Percentiles rank a stretch among this genome's conserved stretches.
Evolutionary conservation across 2,113 vertebrate species (phyloP).

Genomic region (Mustela lutreola): DNA sequence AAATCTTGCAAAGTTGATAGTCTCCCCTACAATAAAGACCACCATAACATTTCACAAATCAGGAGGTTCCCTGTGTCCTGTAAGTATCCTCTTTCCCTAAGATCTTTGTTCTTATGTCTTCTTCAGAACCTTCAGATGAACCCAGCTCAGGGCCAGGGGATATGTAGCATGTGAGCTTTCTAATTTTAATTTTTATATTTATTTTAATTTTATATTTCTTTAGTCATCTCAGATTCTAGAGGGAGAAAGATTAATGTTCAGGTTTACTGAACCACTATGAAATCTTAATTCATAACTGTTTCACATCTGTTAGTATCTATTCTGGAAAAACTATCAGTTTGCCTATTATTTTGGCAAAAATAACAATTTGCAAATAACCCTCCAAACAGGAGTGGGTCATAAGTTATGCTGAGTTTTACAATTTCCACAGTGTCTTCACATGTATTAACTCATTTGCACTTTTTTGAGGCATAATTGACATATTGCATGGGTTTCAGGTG

Average conservation of each 20-base stretch:
- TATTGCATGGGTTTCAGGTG: not conserved
- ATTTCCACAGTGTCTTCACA: not conserved
- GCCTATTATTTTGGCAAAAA: not conserved
- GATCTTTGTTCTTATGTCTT: not conserved
- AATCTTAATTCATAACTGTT: not conserved
- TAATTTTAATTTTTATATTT: not conserved
- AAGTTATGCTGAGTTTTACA: not conserved
- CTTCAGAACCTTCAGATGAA: not conserved
- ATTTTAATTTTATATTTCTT: not conserved
- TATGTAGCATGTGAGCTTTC: not conserved
- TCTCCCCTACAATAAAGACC: not conserved
- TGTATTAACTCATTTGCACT: not conserved
- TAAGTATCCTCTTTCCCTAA: not conserved
- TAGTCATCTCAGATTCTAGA: not conserved
- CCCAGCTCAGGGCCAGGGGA: not conserved
- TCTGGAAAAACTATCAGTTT: not conserved
- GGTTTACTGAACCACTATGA: not conserved
- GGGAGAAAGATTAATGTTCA: not conserved
- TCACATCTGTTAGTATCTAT: not conserved
- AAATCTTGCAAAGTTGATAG: not conserved
- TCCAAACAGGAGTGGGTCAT: not conserved
- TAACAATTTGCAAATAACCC: not conserved
- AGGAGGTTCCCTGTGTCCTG: not conserved
- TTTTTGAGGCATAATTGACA: not conserved
- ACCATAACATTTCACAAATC: not conserved